Conservation (phyloP, 2,113 vertebrate species). For the Leuciscus idus region DNA sequence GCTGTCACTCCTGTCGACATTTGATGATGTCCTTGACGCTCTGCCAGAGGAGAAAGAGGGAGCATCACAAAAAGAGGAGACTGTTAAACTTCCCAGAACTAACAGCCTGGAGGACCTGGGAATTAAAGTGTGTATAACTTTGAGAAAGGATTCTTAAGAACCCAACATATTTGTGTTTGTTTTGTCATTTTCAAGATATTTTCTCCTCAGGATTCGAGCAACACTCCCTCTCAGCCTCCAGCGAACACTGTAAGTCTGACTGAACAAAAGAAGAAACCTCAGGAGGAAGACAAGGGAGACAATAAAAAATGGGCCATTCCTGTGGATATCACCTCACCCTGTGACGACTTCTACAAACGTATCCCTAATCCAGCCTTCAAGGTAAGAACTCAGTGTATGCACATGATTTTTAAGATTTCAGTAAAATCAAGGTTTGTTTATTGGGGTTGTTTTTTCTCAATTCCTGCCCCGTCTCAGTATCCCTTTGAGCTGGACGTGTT, state of each 20-base stretch:
- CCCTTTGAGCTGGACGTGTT: constrained; percentile 89
- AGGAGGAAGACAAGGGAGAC: constrained; percentile 55
- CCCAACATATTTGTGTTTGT: not conserved
- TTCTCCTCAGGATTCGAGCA: not conserved
- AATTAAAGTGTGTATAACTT: constrained; percentile 74
- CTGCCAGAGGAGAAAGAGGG: constrained; percentile 68
- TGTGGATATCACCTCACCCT: constrained; percentile 81
- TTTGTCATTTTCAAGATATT: not conserved
- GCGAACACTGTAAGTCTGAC: constrained; percentile 36
- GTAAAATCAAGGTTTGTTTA: not conserved
- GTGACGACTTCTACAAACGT: constrained; percentile 87
- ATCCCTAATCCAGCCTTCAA: constrained; percentile 90
- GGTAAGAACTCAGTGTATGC: constrained; percentile 58
- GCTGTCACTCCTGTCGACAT: constrained; percentile 78
- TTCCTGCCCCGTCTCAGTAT: constrained; percentile 74
- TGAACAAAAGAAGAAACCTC: constrained; percentile 59
- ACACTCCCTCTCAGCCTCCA: constrained; percentile 40
- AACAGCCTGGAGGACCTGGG: constrained; percentile 89
- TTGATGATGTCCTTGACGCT: constrained; percentile 76
- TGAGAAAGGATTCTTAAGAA: not conserved
- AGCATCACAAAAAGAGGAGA: constrained; percentile 50
- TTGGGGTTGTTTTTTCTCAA: not conserved
- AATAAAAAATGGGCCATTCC: constrained; percentile 89
- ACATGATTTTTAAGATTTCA: not conserved
- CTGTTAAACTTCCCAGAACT: constrained; percentile 71